Percentiles rank a stretch among this genome's conserved stretches.
Evolutionary conservation across 2,797 vertebrate species (phyloP).

Genomic region (Trachops cirrhosus): DNA sequence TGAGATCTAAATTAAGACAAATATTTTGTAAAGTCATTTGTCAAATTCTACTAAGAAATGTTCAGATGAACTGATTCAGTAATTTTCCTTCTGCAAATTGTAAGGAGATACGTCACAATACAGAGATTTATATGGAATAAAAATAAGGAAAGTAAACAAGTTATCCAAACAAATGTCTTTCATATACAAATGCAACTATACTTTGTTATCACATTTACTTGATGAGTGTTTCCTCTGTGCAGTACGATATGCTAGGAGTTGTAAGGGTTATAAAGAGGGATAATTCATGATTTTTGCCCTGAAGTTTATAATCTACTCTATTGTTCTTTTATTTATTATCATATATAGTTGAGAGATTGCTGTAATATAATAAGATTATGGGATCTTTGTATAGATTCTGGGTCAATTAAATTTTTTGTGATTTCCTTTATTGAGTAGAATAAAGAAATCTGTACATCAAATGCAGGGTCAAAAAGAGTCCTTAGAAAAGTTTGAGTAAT

Average conservation of each 20-base stretch:
- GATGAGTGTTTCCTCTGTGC: background rate
- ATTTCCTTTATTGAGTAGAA: conserved; percentile 22
- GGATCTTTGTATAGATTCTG: background rate
- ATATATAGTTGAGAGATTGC: conserved; percentile 17
- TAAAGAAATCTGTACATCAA: conserved; percentile 29
- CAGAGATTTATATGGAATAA: background rate
- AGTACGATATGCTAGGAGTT: background rate
- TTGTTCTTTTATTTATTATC: conserved; percentile 11
- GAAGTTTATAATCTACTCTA: background rate
- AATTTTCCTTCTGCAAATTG: background rate
- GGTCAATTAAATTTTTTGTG: conserved; percentile 6
- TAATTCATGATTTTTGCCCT: background rate
- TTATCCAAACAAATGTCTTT: background rate
- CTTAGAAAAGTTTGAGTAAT: background rate
- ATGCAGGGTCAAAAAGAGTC: conserved; percentile 23
- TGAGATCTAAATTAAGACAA: conserved; percentile 14
- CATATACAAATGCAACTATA: background rate
- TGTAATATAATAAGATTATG: conserved; percentile 1
- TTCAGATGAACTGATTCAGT: background rate
- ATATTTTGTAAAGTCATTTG: conserved; percentile 38
- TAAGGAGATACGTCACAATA: conserved; percentile 6
- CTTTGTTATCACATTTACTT: background rate
- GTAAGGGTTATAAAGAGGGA: background rate
- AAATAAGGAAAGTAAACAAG: conserved; percentile 21
- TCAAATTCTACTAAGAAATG: background rate